Base-by-base conservation (phyloP, 2,113 vertebrate species). In the Campylomormyrus tamandua region DNA sequence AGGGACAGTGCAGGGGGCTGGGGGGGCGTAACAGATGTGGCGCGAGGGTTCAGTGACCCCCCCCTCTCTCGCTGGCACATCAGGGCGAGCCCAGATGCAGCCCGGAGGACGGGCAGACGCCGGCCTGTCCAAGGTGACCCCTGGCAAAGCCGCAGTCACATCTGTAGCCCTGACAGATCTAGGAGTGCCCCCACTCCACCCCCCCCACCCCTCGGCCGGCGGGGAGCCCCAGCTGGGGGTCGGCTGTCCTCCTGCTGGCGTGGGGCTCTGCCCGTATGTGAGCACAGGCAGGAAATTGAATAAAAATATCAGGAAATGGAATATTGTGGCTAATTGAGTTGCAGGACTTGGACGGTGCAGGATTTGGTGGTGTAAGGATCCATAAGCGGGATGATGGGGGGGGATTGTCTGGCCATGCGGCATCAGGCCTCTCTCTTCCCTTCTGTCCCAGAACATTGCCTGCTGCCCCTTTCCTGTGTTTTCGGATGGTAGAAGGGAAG, bases 91-190 rank as follows among this genome's bases (percentile, higher is more conserved):
- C 93, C 93, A 94, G 91, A 91, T 93, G 93, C 89, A 93, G 90
- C 90, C 87, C 87, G 83, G 89, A 86, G 90, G 52, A 91, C 92
- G 91, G 84, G 91, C 91, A 92, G 92, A 91, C 92, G 91, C 83
- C 39, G 91, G 91, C 91, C 91, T 88, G 66, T 91, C 91, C 93
- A 93, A 93, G 94, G 94, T 93, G 93, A 94, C 94, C 94, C 90
- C 91, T 92, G 92, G 91, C 91, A 93, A 93, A 93, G 91, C 94
- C 93, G 93, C 91, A 92, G 91, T 88, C 92, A 93, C 94, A 93
- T 93, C 92, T 93, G 93, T 92, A 93, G 91, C 91, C 91, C 91
- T 90, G 90, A 91, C 84, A 90, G 86, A 86, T 92, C 85, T 91
- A 87, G 92, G 90, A 91, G 91, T 90, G 90, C 88, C 50, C 53